A percentile compares a stretch with the other conserved stretches of the same genome.
Evolutionary conservation across 2,797 vertebrate species (phyloP).

Genomic region (Aselliscus stoliczkanus): DNA sequence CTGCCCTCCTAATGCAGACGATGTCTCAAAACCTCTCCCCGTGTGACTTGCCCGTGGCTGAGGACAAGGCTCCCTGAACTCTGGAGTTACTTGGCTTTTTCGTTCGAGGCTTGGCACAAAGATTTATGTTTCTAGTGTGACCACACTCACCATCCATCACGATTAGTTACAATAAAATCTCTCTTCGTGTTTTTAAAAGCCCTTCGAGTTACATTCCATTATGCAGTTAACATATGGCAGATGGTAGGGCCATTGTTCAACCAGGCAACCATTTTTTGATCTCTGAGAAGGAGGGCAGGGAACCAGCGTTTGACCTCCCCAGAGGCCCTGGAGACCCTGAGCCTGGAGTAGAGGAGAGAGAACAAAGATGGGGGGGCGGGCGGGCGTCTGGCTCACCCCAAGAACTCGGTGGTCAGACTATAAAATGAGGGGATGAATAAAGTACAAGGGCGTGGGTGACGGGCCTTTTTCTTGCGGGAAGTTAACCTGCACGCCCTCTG

Average conservation of each 20-base stretch:
- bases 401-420: not conserved
- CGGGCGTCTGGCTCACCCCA: not conserved
- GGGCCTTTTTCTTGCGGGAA: not conserved
- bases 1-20: slow-evolving; percentile 53
- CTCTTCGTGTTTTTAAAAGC: slow-evolving; percentile 80
- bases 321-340: slow-evolving; percentile 34
- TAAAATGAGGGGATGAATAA: not conserved
- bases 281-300: slow-evolving; percentile 57
- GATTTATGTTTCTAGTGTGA: slow-evolving; percentile 76
- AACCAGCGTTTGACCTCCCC: slow-evolving; percentile 37
- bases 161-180: slow-evolving; percentile 81
- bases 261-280: slow-evolving; percentile 49
- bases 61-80: slow-evolving; percentile 63
- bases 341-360: not conserved
- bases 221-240: slow-evolving; percentile 74
- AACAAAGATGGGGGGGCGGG: slow-evolving; percentile 34
- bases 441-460: not conserved
- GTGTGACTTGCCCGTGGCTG: slow-evolving; percentile 12
- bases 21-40: slow-evolving; percentile 65
- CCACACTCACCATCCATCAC: slow-evolving; percentile 77
- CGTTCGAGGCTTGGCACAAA: slow-evolving; percentile 59
- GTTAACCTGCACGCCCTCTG: not conserved
- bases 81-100: slow-evolving; percentile 58
- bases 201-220: slow-evolving; percentile 77
- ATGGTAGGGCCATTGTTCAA: slow-evolving; percentile 60